Evolutionary conservation across 2,113 vertebrate species (phyloP).

Genomic region (Marcusenius ussheri): DNA sequence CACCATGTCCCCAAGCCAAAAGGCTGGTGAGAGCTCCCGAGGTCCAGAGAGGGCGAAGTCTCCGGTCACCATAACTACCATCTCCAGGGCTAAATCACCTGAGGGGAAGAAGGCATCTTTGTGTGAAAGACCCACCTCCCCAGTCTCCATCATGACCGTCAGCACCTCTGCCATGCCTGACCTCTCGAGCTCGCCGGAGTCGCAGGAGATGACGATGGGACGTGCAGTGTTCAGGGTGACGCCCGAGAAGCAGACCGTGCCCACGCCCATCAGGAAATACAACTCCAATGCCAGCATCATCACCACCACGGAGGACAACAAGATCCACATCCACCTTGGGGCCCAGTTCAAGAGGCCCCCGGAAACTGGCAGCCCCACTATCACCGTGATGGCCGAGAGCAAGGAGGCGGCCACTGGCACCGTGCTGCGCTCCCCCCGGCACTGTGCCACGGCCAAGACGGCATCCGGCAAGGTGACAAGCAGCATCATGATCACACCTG

Average conservation of each 20-base stretch:
- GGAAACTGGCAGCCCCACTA: constrained; percentile 64
- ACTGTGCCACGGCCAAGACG: constrained; percentile 63
- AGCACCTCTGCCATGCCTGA: constrained; percentile 71
- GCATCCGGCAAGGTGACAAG: constrained; percentile 80
- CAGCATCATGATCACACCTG: constrained; percentile 86
- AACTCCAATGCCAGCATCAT: constrained; percentile 77
- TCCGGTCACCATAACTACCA: constrained; percentile 86
- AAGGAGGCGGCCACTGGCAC: constrained; percentile 82
- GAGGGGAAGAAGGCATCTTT: constrained; percentile 63
- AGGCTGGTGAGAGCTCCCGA: constrained; percentile 51
- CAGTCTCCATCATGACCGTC: constrained; percentile 81
- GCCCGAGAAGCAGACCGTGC: constrained; percentile 87
- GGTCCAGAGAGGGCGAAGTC: constrained; percentile 80
- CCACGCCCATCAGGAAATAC: constrained; percentile 72
- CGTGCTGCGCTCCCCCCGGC: constrained; percentile 82
- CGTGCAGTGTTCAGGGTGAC: constrained; percentile 90
- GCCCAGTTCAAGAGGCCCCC: constrained; percentile 68
- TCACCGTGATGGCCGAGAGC: constrained; percentile 74
- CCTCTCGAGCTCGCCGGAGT: constrained; percentile 63
- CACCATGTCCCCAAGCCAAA: constrained; percentile 62
- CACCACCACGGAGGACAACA: constrained; percentile 88
- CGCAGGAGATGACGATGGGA: constrained; percentile 82
- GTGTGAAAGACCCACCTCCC: constrained; percentile 68
- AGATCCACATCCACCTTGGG: constrained; percentile 91
- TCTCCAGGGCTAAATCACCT: constrained; percentile 80